A percentile compares a stretch with the other conserved stretches of the same genome.
These are phyloP conservation scores for Haemorhous mexicanus DNA, from an alignment of 2,113 vertebrate species.

Conservation along the genomic window DNA sequence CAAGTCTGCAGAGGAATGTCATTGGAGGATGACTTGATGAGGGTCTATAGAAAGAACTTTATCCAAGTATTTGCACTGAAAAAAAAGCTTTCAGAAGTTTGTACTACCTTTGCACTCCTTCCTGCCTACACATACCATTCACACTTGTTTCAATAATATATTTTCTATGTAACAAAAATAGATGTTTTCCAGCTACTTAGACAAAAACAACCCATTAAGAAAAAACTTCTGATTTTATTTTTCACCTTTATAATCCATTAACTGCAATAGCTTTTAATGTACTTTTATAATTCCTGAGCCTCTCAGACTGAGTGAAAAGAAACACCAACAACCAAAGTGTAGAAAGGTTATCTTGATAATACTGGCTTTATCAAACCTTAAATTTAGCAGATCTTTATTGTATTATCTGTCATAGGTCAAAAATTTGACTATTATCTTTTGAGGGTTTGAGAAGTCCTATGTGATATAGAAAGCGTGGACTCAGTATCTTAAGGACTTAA, in stretches of 20 bases:
- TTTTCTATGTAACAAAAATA: neutral
- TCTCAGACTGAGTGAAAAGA: neutral
- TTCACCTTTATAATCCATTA: constrained; percentile 13
- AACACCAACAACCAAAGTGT: neutral
- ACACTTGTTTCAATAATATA: neutral
- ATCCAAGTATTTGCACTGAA: neutral
- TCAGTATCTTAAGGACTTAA: neutral
- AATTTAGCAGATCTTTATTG: neutral
- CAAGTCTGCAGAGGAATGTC: neutral
- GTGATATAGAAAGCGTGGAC: neutral
- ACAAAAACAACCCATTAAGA: neutral
- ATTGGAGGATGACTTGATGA: neutral
- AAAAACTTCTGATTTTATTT: neutral
- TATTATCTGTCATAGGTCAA: neutral
- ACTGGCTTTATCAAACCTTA: neutral
- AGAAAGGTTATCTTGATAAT: neutral
- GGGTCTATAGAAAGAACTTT: neutral
- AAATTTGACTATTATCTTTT: neutral
- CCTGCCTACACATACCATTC: neutral
- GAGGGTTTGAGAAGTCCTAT: neutral
- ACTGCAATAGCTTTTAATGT: neutral
- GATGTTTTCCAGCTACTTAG: neutral
- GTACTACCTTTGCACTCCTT: neutral
- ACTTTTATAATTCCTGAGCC: neutral
- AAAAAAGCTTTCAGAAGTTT: neutral